These are phyloP conservation scores for Norana najaformis DNA, from an alignment of 2,888 invertebrate genomes.

Conservation along the genomic window DNA sequence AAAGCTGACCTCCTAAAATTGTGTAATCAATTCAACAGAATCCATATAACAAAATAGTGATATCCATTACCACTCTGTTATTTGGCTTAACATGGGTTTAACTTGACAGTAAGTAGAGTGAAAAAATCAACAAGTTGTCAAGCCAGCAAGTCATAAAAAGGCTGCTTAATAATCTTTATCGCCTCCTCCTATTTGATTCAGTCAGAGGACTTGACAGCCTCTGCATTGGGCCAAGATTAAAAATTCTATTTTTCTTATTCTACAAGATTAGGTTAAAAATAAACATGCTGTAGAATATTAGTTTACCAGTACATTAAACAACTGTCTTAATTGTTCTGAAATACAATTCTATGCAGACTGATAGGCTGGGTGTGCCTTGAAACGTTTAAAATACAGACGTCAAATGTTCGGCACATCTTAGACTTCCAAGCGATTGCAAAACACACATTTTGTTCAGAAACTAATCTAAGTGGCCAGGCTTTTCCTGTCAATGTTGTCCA, in stretches of 20 bases:
- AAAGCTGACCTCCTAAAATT: background rate
- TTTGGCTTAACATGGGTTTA: background rate
- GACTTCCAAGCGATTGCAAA: background rate
- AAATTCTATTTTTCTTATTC: background rate
- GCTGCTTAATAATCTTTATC: background rate
- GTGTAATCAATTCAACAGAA: constrained; percentile 64
- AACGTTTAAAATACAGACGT: background rate
- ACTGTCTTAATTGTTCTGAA: background rate
- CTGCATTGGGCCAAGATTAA: background rate
- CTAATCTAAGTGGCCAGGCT: background rate
- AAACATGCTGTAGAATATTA: background rate
- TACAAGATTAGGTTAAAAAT: background rate
- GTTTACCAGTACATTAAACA: background rate
- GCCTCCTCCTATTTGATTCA: background rate
- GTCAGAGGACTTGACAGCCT: background rate
- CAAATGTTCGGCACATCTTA: background rate
- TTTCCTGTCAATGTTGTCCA: background rate
- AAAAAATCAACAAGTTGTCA: background rate
- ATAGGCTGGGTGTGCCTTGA: background rate
- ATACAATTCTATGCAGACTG: background rate
- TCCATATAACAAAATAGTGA: background rate
- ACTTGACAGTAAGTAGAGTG: background rate
- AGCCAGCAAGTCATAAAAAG: background rate
- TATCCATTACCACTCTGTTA: background rate
- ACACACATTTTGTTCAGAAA: background rate